Evolutionary conservation across 2,888 invertebrate species (phyloP), one percentile per base, ranked within the genome.

Genomic region (Amitus sp.): DNA sequence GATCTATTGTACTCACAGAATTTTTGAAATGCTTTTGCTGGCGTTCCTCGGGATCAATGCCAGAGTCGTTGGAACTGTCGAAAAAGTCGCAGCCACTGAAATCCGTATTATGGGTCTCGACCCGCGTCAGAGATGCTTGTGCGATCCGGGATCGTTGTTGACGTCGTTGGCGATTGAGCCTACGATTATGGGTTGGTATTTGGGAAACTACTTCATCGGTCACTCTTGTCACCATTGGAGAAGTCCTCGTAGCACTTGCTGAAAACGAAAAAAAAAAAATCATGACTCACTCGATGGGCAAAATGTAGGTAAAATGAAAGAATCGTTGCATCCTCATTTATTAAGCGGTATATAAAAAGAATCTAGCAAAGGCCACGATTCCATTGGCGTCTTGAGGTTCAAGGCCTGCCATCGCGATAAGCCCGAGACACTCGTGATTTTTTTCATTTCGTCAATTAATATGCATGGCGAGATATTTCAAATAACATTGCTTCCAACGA

Each of bases 11-110:
- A 67, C 64, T 61, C 56, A 67, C 67, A 28, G 55, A 55, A 61
- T 40, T 65, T 65, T 68, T 74, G 66, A 74, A 79, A 68, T 87
- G 83, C 56, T 85, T 82, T 73, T 89, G 88, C 68, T 86, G 85
- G 72, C 89, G 88, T 72, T 90, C 90, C 80, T 94, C 94, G 67
- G 91, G 91, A 57, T 94, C 94, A 70, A 94, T 87, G 23, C 94
- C 94, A 69, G 94, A 94, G 83, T 95, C 95, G 84, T 93, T 94
- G 65, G 94, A 94, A 83, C 92, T 94, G 81, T 94, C 94, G 80
- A 93, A 92, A 62, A 88, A 88, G 78, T 86, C 87, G 71, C 84
- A 81, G 65, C 82, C 82, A 47, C 85, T 84, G 66, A 85, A 79
- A 86, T 76, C 84, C 82, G 82, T 84, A 83, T 65, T 84, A 75